Evolutionary conservation across 1,140 invertebrate species (phyloP), one percentile per base, ranked within the genome.

Genomic region (Luehdorfia chinensis): DNA sequence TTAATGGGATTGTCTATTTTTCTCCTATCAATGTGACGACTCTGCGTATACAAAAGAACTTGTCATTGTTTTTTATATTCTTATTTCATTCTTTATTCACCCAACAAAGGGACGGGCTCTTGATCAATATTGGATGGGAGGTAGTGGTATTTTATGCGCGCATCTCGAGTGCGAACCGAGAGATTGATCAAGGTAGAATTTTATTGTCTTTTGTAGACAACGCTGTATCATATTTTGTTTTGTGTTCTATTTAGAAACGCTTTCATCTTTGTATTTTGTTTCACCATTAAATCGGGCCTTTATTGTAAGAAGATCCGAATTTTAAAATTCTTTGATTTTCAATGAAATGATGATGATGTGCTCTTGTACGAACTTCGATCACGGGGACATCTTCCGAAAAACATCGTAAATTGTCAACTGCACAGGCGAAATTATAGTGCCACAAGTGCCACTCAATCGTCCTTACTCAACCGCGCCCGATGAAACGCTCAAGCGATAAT

Each of bases 21-120:
- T 21, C 19, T 21, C 19, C 31, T 14, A 36, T 36, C 16, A 19
- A n/a, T 14, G 19, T 1, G 27, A 30, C 18, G 6, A 36, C 18
- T 36, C 33, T 36, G 18, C 31, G 9, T 14, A 32, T 21, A 36
- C 18, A 36, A 36, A 36, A 12, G 33, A 33, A 12, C 16, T 21
- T 36, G 33, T 36, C 33, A 36, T 36, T 36, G 15, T 36, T 36
- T 33, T 36, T 36, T 36, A 36, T 16, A 2, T 36, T 36, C 19
- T 21, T 15, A 36, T 36, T 18, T 19, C 19, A 36, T 36, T 36
- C 33, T 36, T 36, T 36, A 21, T 36, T 7, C 33, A 7, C n/a
- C 2, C 15, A 36, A 36, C 33, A 36, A 36, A 21, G 33, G 11
- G 33, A 21, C 18, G 33, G 16, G 33, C 18, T 36, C 18, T 21